Percentiles rank a stretch among this genome's conserved stretches.
phyloP scores from a whole-genome alignment of 2,888 invertebrate species.

The Drosophila stalkeri region DNA sequence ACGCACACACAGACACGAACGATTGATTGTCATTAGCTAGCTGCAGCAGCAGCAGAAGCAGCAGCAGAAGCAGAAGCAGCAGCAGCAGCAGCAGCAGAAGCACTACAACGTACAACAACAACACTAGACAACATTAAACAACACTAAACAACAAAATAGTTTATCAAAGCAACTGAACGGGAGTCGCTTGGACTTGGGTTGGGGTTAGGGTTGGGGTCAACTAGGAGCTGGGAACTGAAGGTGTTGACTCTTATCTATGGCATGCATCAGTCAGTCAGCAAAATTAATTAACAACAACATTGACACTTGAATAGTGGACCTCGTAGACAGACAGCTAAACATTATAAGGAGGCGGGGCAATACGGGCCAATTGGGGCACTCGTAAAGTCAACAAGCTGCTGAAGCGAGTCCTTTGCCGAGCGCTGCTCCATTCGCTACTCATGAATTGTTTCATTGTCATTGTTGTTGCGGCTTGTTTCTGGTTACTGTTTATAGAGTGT shows the following conservation, averaged over 20 bases:
- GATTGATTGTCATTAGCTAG: constrained; percentile 70
- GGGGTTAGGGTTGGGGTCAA: constrained; percentile 36
- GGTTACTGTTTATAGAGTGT: constrained; percentile 35
- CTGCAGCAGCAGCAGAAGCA: constrained; percentile 24
- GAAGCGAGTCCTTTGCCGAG: constrained; percentile 30
- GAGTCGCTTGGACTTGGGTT: constrained; percentile 41
- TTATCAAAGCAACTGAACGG: constrained; percentile 53
- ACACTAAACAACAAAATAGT: constrained; percentile 58
- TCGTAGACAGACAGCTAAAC: constrained; percentile 14
- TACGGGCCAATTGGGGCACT: constrained; percentile 34
- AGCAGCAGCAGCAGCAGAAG: constrained; percentile 29
- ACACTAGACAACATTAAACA: constrained; percentile 14
- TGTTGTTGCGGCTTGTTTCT: constrained; percentile 45
- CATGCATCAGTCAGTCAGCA: constrained; percentile 77
- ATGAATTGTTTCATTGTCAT: constrained; percentile 61
- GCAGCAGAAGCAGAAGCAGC: constrained; percentile 22
- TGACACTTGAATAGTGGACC: constrained; percentile 78
- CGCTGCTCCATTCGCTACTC: constrained; percentile 47
- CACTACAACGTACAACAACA: constrained; percentile 24
- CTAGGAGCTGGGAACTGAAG: constrained; percentile 13
- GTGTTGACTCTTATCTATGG: constrained; percentile 66
- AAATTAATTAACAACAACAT: constrained; percentile 82
- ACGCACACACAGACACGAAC: neutral
- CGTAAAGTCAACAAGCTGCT: constrained; percentile 73
- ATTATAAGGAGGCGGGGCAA: neutral